Evolutionary conservation across 2,888 invertebrate genomes (phyloP).

Genomic region (Spicauda simplicius): DNA sequence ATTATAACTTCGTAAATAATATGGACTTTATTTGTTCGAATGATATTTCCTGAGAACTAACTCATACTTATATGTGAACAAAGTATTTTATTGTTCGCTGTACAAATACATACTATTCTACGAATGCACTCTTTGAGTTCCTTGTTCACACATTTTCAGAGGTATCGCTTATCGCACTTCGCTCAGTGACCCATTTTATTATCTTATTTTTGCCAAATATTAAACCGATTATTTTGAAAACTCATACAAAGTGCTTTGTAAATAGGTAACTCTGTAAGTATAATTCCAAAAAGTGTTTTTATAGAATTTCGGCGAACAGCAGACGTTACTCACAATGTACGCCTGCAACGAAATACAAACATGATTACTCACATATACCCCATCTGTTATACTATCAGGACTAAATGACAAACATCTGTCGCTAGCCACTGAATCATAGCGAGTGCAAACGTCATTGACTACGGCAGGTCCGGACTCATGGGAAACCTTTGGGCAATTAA

Average conservation of each 20-base stretch:
- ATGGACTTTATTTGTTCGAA: not conserved
- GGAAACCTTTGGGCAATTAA: no score
- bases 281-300: constrained; percentile 25
- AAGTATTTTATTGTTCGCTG: constrained; percentile 56
- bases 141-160: constrained; percentile 49
- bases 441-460: constrained; percentile 39
- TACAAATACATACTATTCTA: constrained; percentile 62
- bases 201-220: constrained; percentile 9
- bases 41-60: constrained; percentile 16
- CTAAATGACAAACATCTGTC: constrained; percentile 45
- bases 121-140: constrained; percentile 61
- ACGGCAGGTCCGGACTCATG: constrained; percentile 11
- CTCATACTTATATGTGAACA: constrained; percentile 43
- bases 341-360: constrained; percentile 29
- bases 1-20: not conserved
- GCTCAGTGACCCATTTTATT: constrained; percentile 46
- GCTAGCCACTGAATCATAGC: constrained; percentile 45
- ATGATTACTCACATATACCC: constrained; percentile 39
- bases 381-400: constrained; percentile 40
- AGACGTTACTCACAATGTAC: constrained; percentile 21
- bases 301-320: constrained; percentile 22
- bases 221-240: not conserved
- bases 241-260: constrained; percentile 5
- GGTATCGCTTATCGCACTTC: constrained; percentile 15
- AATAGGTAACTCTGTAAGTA: constrained; percentile 2